Conservation (phyloP, 2,888 invertebrate genomes). For the Drosophila greeni region DNA sequence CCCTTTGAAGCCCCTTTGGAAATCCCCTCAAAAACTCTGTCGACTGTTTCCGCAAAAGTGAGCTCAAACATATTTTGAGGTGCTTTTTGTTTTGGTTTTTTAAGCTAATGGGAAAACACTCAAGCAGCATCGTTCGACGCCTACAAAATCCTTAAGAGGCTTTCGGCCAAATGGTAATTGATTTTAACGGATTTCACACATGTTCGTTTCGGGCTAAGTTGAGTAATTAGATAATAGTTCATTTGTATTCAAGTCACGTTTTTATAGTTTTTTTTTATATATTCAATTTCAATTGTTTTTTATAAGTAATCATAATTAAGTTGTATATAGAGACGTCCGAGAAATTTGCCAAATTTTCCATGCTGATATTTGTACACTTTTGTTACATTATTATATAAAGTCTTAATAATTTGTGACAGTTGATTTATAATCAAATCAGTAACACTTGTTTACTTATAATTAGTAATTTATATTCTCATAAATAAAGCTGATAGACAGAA, state of each 20-base stretch:
- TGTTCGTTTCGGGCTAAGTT: slow-evolving; percentile 7
- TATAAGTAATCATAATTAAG: not conserved
- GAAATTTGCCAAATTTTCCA: not conserved
- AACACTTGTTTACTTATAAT: not conserved
- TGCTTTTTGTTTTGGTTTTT: slow-evolving; percentile 14
- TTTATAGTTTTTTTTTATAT: not conserved
- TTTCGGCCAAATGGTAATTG: slow-evolving; percentile 23
- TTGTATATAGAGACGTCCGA: not conserved
- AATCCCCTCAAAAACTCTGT: slow-evolving; percentile 2
- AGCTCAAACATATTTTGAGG: slow-evolving; percentile 9
- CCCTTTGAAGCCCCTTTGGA: not conserved
- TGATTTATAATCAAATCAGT: not conserved
- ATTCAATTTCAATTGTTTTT: not conserved
- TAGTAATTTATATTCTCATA: not conserved
- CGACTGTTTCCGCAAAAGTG: slow-evolving; percentile 27
- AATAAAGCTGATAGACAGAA: not conserved
- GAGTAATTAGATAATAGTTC: slow-evolving; percentile 15
- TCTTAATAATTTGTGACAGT: not conserved
- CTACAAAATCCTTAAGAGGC: slow-evolving; percentile 39
- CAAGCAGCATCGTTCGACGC: slow-evolving; percentile 26
- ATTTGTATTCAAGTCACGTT: slow-evolving; percentile 9
- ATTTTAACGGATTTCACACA: slow-evolving; percentile 36
- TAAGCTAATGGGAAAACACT: slow-evolving; percentile 40
- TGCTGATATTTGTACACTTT: not conserved
- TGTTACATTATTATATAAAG: not conserved